A percentile compares a stretch with the other conserved stretches of the same genome.
Evolutionary conservation across 2,113 vertebrate species (phyloP).

Genomic region (Ophiodon elongatus): DNA sequence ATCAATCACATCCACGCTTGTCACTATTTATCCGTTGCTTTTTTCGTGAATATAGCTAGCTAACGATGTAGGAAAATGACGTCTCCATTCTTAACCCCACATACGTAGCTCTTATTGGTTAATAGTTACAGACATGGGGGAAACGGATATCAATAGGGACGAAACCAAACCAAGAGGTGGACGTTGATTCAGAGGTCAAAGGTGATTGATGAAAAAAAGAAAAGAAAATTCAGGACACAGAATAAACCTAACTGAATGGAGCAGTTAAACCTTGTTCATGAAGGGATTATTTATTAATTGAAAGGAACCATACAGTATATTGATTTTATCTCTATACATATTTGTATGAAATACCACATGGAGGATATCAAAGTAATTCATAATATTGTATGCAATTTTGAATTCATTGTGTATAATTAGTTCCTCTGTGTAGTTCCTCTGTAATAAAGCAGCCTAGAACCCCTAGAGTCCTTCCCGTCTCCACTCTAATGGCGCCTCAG

Average conservation of each 20-base stretch:
- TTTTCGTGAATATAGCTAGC: not conserved
- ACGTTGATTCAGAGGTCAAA: not conserved
- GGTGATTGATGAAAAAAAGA: not conserved
- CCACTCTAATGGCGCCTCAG: conserved; percentile 40
- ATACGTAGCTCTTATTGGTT: not conserved
- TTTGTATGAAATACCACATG: not conserved
- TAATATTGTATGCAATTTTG: conserved; percentile 19
- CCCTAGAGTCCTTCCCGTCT: conserved; percentile 24
- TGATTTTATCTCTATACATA: not conserved
- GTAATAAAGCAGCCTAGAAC: conserved; percentile 36
- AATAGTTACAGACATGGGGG: not conserved
- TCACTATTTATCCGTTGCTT: not conserved
- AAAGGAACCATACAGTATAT: not conserved
- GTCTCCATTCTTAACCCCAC: not conserved
- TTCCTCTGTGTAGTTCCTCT: conserved; percentile 32
- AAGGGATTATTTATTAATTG: not conserved
- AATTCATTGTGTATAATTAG: conserved; percentile 32
- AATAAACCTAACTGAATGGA: not conserved
- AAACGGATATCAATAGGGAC: not conserved
- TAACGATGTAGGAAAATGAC: not conserved
- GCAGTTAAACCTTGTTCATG: not conserved
- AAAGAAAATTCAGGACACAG: not conserved
- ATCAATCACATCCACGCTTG: conserved; percentile 8
- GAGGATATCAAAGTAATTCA: not conserved
- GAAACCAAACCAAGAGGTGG: not conserved